Evolutionary conservation across 2,888 invertebrate species (phyloP), one percentile per base, ranked within the genome.

Genomic region (Subacronicta megacephala): DNA sequence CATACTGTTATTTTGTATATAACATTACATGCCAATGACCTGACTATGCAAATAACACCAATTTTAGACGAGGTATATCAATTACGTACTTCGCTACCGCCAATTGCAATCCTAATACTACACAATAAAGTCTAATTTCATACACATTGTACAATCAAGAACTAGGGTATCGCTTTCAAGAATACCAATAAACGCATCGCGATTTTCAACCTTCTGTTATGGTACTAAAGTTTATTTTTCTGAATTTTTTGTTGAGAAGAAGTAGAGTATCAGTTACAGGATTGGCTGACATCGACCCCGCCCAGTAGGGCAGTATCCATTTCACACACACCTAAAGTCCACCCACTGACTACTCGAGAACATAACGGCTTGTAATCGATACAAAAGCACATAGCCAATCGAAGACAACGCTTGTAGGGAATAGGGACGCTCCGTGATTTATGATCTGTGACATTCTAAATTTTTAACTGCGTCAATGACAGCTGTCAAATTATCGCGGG

Each of bases 231-330:
- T 75, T 40, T 57, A 7, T 45, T 78, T 77, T 85, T 1, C 38
- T 20, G 62, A 81, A 78, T 23, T 33, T 13, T 55, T 53, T 51
- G 65, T 81, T 66, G 72, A 86, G 85, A 91, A 92, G 92, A 92
- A 91, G 88, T 85, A 86, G 82, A 88, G 92, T 94, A 91, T 94
- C 93, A 88, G 85, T 93, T 94, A 93, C 93, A 92, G 87, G 94
- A 94, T 94, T 94, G 94, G 94, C 90, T 87, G 86, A 68, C 75
- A 79, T 77, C 82, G 84, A 87, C 90, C 84, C 90, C 92, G 93
- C 92, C 93, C 91, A 86, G 81, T 83, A 87, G 90, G 89, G 87
- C 82, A 83, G 87, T 90, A 91, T 90, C 87, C 86, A 87, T 90
- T 84, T 84, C 90, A 91, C 83, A 78, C 85, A 84, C 88, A 90